Base-by-base conservation (phyloP, 1,140 invertebrate species). In the Tetramorium parvispinum region DNA sequence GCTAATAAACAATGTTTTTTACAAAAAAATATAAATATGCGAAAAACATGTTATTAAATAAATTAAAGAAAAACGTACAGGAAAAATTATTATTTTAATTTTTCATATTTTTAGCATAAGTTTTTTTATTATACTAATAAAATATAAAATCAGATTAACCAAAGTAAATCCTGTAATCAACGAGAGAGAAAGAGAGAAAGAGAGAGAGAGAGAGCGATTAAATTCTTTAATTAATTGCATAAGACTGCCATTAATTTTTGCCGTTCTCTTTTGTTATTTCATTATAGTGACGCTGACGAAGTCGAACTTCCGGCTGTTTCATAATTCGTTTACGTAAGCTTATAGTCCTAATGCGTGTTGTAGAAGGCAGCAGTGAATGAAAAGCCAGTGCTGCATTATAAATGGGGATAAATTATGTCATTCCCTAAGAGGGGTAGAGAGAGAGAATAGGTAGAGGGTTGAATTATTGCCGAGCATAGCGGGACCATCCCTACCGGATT, bases 391-490 rank as follows among this genome's bases (percentile, higher is more conserved):
- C 53, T 90, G 89, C 85, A 91, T 93, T 92, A 91, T 91, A 92
- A 93, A 93, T 92, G 85, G 85, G 85, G 87, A 93, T 91, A 85
- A 92, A 91, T 92, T 91, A 92, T 92, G 88, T 91, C 86, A 53
- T 81, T 81, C 40, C 40, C 49, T 78, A 3, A 37, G 13, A 37
- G 27, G 66, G 10, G 21, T 10, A 57, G 24, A 13, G 10, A 32
- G 61, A 43, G 53, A 43, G 27, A 32, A 10, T 71, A 75, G 79
- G 61, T 53, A 21, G 53, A 59, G 79, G 43, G 53, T 59, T 83
- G 79, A 83, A 83, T 83, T 83, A 83, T 83, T 83, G 6, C 68
- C 24, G 68, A 75, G 66, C 79, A 83, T 73, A 53, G 53, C 40
- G 37, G 27, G 40, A 53, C 79, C 24, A 40, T 6, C 79, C 51